phyloP scores from a whole-genome alignment of 2,888 invertebrate species.

The Junonia oenone region DNA sequence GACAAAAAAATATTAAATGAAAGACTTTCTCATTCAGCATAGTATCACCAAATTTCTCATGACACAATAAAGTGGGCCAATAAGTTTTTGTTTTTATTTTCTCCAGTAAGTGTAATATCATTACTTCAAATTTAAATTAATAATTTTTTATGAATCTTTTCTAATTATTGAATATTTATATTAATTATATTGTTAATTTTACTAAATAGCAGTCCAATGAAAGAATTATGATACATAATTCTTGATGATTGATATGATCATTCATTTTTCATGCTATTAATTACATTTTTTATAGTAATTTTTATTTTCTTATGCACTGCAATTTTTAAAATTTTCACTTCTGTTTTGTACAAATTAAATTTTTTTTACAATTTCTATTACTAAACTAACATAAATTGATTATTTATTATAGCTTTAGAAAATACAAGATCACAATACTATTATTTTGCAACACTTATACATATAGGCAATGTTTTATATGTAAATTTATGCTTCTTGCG shows the following conservation, averaged over 20 bases:
- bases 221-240: too few relatives aligned
- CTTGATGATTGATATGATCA: too few relatives aligned
- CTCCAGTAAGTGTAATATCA: neutral
- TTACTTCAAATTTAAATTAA: neutral
- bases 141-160: neutral
- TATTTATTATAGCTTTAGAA: neutral
- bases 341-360: neutral
- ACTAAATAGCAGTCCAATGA: too few relatives aligned
- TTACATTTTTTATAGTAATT: too few relatives aligned
- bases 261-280: too few relatives aligned
- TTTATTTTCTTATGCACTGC: too few relatives aligned
- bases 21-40: neutral
- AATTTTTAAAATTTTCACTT: too few relatives aligned
- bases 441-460: neutral
- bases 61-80: neutral
- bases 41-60: neutral
- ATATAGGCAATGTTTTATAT: neutral
- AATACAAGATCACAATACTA: neutral
- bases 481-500: constrained; percentile 1
- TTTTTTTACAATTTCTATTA: neutral
- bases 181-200: neutral
- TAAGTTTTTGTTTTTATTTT: neutral
- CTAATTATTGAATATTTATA: too few relatives aligned
- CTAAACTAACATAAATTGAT: neutral
- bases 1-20: neutral